A percentile compares a stretch with the other conserved stretches of the same genome.
These are phyloP conservation scores for Cassiopea xamachana DNA, from an alignment of 30 jellyfish, hydroid and myxozoan species.

Conservation along the genomic window DNA sequence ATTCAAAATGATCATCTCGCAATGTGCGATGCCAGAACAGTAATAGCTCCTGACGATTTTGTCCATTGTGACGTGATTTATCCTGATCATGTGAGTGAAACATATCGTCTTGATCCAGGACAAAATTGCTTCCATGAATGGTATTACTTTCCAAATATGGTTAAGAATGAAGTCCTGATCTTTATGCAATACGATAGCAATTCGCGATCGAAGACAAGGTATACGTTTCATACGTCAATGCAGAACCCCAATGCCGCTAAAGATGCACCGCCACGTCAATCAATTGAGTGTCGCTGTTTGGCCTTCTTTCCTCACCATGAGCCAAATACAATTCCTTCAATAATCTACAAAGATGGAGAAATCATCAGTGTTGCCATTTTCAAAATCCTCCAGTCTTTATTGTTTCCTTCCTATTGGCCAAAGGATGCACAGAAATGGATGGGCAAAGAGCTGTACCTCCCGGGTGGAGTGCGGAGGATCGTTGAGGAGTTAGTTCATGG, in stretches of 20 bases:
- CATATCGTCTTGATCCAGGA: conserved; percentile 42
- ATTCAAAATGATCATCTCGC: conserved; percentile 59
- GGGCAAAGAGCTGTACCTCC: conserved; percentile 36
- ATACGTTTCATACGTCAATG: conserved; percentile 49
- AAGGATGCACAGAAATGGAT: conserved; percentile 49
- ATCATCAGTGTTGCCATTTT: conserved; percentile 39
- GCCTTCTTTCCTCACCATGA: conserved; percentile 62
- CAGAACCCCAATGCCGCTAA: conserved; percentile 46
- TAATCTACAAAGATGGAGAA: conserved; percentile 22
- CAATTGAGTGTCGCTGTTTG: conserved; percentile 50
- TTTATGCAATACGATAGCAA: conserved; percentile 64
- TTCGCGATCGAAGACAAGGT: conserved; percentile 34
- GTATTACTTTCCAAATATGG: conserved; percentile 63
- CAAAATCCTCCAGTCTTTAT: conserved; percentile 21
- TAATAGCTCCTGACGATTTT: conserved; percentile 61
- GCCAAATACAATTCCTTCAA: conserved; percentile 50
- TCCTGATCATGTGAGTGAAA: conserved; percentile 19
- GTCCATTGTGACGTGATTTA: conserved; percentile 30
- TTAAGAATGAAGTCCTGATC: conserved; percentile 25
- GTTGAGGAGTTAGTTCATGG: conserved; percentile 35
- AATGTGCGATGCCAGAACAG: conserved; percentile 59
- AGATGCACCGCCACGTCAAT: conserved; percentile 56
- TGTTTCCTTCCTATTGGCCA: conserved; percentile 28
- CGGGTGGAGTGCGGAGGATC: conserved; percentile 47
- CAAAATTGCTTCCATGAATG: conserved; percentile 54